A percentile compares a stretch with the other conserved stretches of the same genome.
Conservation (phyloP, 2,888 invertebrate genomes). For the Athalia cordata region DNA sequence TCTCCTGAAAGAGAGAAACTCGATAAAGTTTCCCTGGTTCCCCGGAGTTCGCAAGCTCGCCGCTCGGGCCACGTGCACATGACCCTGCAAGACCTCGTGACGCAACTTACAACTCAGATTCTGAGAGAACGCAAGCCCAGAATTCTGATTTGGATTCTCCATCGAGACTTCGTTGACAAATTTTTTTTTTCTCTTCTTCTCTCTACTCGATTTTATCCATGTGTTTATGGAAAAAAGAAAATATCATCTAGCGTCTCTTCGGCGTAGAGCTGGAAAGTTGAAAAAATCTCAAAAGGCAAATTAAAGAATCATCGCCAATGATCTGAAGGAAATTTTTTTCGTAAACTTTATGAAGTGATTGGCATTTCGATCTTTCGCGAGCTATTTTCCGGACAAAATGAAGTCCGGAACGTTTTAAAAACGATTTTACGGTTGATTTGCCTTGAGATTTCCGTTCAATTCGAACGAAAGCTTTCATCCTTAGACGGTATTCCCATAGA, state of each 20-base stretch:
- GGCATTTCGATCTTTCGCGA: neutral
- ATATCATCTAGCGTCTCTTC: too few relatives aligned
- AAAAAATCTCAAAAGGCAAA: too few relatives aligned
- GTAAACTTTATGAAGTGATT: too few relatives aligned
- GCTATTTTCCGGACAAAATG: neutral
- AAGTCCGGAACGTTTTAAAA: neutral
- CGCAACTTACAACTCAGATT: neutral
- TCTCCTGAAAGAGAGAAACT: slow-evolving; percentile 22
- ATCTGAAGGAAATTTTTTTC: too few relatives aligned
- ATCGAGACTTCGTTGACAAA: too few relatives aligned
- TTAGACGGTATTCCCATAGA: neutral
- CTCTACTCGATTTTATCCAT: too few relatives aligned
- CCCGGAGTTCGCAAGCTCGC: neutral
- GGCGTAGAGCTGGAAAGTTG: too few relatives aligned
- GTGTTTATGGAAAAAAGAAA: too few relatives aligned
- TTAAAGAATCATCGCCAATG: too few relatives aligned
- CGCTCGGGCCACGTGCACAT: neutral
- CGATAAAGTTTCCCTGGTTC: slow-evolving; percentile 11
- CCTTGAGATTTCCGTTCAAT: neutral
- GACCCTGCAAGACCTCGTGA: neutral
- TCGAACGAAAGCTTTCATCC: neutral
- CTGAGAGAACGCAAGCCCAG: neutral
- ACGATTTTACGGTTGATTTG: slow-evolving; percentile 4
- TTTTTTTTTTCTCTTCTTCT: neutral
- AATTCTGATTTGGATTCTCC: too few relatives aligned